Evolutionary conservation across 2,113 vertebrate species (phyloP), one percentile per base, ranked within the genome.

Genomic region (Charadrius vociferus): DNA sequence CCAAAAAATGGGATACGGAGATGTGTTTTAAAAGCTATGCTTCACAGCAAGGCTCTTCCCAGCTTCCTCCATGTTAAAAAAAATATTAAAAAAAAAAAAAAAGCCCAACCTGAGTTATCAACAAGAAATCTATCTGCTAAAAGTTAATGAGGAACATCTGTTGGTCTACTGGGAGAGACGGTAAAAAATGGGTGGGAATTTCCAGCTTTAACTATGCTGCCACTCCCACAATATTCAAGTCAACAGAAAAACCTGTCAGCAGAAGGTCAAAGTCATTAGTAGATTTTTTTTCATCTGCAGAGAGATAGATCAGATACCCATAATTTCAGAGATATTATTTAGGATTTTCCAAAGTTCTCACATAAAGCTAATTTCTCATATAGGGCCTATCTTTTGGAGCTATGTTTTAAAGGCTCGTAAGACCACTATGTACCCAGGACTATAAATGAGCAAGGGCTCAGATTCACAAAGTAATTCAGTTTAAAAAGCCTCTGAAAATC

Each of bases 161-260:
- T 55, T 81, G 91, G 93, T 91, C 89, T 96, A 34, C 89, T 84
- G 80, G 90, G 94, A 84, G 90, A 97, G 49, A 90, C 3, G 0
- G 49, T 81, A 83, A 93, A 92, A 96, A 97, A 93, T 97, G 94
- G 96, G 95, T 95, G 95, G 96, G 95, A 97, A 97, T 95, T 97
- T 96, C 95, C 95, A 97, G 43, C 95, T 96, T 94, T 94, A 96
- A 93, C 78, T 96, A 95, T 72, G 90, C 88, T 52, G 72, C 90
- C 90, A 93, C 92, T 95, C 94, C 95, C 92, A 90, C 86, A 92
- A 71, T 84, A 86, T 88, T 93, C 50, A 84, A 96, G 77, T 86
- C 80, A 95, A 93, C 83, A 96, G 77, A 96, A 96, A 96, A 95
- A 84, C 12, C 90, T 92, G 65, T 83, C 80, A 96, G 90, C 47